A percentile compares a stretch with the other conserved stretches of the same genome.
These are phyloP conservation scores for Brachypalpus laphriformis DNA, from an alignment of 2,888 invertebrate genomes.

Conservation along the genomic window DNA sequence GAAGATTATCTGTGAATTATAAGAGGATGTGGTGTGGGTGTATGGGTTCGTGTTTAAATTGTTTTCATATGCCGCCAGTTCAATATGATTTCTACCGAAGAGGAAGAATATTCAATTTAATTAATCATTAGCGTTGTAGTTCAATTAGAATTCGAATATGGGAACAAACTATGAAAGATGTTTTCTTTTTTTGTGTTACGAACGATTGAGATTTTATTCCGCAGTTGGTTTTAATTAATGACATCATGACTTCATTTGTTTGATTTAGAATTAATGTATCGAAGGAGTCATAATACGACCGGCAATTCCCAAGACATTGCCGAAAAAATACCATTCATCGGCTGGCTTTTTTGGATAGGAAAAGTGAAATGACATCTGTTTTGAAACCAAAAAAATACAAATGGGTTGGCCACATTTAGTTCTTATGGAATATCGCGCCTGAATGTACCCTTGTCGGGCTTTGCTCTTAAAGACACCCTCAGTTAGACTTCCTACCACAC, in stretches of 20 bases:
- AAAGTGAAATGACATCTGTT: background rate
- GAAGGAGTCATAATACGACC: background rate
- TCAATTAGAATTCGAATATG: slow-evolving; percentile 57
- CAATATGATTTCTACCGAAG: slow-evolving; percentile 24
- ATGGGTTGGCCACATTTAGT: background rate
- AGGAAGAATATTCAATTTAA: slow-evolving; percentile 49
- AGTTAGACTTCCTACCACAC: background rate
- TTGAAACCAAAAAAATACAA: background rate
- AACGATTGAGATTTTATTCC: slow-evolving; percentile 13
- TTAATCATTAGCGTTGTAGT: slow-evolving; percentile 52
- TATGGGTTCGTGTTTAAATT: slow-evolving; percentile 28
- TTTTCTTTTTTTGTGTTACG: slow-evolving; percentile 2
- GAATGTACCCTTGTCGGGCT: no score
- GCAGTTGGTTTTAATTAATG: slow-evolving; percentile 6
- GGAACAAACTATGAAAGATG: slow-evolving; percentile 49
- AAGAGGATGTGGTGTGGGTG: slow-evolving; percentile 8
- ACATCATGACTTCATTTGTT: slow-evolving; percentile 20
- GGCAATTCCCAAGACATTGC: background rate
- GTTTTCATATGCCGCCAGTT: slow-evolving; percentile 53
- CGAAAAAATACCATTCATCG: background rate
- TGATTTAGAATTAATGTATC: background rate
- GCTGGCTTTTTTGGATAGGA: background rate
- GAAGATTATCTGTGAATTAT: slow-evolving; percentile 14
- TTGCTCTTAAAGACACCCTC: background rate
- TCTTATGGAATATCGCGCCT: background rate